Evolutionary conservation across 1,140 invertebrate genomes (phyloP).

Genomic region (Drosophila grimshawi): DNA sequence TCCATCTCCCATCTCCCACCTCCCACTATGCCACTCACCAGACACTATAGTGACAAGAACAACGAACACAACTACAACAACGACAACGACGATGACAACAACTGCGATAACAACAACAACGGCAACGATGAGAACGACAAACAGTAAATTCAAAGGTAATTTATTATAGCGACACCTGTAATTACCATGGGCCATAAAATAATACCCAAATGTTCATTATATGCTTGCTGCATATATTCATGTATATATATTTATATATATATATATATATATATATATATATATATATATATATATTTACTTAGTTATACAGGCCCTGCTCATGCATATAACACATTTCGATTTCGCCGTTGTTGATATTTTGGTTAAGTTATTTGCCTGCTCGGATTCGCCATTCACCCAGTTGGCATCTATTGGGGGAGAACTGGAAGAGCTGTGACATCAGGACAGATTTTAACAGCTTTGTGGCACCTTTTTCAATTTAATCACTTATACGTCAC

Average conservation of each 20-base stretch:
- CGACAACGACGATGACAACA: slow-evolving; percentile 37
- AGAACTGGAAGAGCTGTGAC: not conserved
- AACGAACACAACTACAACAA: slow-evolving; percentile 43
- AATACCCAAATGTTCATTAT: slow-evolving; percentile 47
- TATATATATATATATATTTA: slow-evolving; percentile 16
- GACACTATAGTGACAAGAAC: slow-evolving; percentile 65
- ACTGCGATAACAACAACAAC: slow-evolving; percentile 27
- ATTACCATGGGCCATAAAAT: slow-evolving; percentile 81
- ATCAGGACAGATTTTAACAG: slow-evolving; percentile 24
- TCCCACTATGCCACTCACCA: slow-evolving; percentile 13
- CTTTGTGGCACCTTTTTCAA: slow-evolving; percentile 27
- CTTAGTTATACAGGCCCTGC: slow-evolving; percentile 20
- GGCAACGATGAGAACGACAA: slow-evolving; percentile 68
- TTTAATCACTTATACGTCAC: slow-evolving; percentile 27
- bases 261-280: slow-evolving; percentile 14
- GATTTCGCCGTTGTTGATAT: slow-evolving; percentile 18
- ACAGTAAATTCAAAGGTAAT: slow-evolving; percentile 83
- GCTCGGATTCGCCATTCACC: not conserved
- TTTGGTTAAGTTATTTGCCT: not conserved
- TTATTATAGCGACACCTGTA: slow-evolving; percentile 83
- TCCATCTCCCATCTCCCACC: too few relatives aligned
- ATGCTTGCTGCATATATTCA: not conserved
- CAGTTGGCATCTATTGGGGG: not conserved
- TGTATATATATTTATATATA: not conserved
- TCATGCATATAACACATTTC: slow-evolving; percentile 8